Evolutionary conservation across 2,113 vertebrate species (phyloP).

Genomic region (Pelobates fuscus): DNA sequence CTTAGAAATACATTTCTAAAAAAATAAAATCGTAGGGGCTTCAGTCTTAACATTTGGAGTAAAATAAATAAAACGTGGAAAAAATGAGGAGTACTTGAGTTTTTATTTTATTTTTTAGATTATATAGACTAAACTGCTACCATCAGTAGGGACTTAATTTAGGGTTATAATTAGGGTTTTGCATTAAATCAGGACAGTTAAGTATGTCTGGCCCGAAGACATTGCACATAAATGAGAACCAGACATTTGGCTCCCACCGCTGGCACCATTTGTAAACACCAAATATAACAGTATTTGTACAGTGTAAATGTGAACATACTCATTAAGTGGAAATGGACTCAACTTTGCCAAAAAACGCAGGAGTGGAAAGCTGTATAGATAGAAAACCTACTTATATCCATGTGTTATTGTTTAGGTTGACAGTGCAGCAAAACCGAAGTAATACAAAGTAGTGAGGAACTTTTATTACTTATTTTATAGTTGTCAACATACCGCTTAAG

Average conservation of each 20-base stretch:
- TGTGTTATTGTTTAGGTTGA: constrained; percentile 42
- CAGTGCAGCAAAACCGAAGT: background rate
- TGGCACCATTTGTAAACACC: constrained; percentile 62
- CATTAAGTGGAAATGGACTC: constrained; percentile 67
- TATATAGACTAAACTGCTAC: constrained; percentile 65
- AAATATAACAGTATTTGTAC: constrained; percentile 66
- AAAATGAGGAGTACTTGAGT: constrained; percentile 19
- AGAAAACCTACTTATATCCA: constrained; percentile 48
- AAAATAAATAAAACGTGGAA: background rate
- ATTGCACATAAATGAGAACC: constrained; percentile 67
- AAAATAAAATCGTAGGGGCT: too few species aligned
- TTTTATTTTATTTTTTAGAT: constrained; percentile 58
- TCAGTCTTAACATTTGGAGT: too few species aligned
- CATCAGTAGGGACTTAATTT: constrained; percentile 75
- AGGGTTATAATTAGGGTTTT: constrained; percentile 77
- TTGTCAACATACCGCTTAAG: constrained; percentile 20
- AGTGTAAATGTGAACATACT: constrained; percentile 70
- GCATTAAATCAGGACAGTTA: constrained; percentile 72
- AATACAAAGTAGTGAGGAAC: constrained; percentile 50
- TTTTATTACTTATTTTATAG: constrained; percentile 49
- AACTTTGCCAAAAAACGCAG: constrained; percentile 60
- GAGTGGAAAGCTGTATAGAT: constrained; percentile 57
- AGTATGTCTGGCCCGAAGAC: constrained; percentile 67
- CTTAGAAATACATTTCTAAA: too few species aligned
- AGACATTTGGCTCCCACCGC: constrained; percentile 67